phyloP scores from a whole-genome alignment of 2,797 vertebrate genomes.

The Platyrinchus mystaceus region DNA sequence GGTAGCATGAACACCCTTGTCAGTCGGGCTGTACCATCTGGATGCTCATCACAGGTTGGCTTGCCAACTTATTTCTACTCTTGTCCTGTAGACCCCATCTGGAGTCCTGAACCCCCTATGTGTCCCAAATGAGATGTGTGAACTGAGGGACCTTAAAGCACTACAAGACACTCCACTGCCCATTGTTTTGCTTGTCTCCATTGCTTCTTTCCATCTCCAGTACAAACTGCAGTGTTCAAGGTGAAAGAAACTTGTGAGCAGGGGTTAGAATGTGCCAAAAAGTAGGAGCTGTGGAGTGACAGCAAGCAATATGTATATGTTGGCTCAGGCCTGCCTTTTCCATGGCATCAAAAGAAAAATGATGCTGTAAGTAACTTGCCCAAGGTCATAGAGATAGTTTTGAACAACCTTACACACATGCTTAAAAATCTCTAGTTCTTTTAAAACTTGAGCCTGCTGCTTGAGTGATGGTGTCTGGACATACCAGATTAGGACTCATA shows the following conservation, averaged over 20 bases:
- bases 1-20: neutral
- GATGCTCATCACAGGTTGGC: neutral
- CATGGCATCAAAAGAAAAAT: neutral
- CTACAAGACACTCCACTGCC: neutral
- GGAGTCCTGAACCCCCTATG: neutral
- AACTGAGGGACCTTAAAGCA: neutral
- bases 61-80: neutral
- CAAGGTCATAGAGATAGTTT: neutral
- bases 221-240: neutral
- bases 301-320: neutral
- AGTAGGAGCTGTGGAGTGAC: neutral
- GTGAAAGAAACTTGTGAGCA: neutral
- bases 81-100: neutral
- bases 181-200: neutral
- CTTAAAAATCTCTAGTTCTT: neutral
- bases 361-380: neutral
- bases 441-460: neutral
- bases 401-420: neutral
- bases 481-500: rapidly evolving
- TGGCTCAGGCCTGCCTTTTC: neutral
- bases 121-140: neutral
- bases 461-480: neutral
- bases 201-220: neutral
- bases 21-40: neutral
- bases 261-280: neutral